These are phyloP conservation scores for Epirrhoe tristata DNA, from an alignment of 2,888 invertebrate genomes.

Conservation along the genomic window DNA sequence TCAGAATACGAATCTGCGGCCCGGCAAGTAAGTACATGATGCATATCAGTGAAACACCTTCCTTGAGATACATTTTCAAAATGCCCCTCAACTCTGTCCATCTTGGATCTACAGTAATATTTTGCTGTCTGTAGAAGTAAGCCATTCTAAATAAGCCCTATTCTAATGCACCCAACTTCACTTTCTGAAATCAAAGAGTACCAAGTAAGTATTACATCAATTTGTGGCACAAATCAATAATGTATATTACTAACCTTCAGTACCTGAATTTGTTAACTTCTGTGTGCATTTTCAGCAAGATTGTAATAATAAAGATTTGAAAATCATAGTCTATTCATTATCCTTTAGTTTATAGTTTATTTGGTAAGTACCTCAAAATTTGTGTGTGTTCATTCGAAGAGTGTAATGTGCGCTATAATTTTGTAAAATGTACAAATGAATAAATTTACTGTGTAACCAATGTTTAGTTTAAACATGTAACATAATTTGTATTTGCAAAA, in stretches of 20 bases:
- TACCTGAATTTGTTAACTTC: constrained; percentile 45
- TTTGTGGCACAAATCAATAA: constrained; percentile 1
- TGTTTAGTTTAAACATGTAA: too few species aligned
- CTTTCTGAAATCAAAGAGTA: not conserved
- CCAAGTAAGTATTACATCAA: not conserved
- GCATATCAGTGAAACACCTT: constrained; percentile 16
- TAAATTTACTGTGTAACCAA: not conserved
- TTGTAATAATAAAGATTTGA: constrained; percentile 41
- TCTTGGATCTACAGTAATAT: not conserved
- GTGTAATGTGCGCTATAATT: constrained; percentile 4
- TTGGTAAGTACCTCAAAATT: constrained; percentile 30
- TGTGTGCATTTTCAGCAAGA: constrained; percentile 46
- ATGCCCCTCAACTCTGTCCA: constrained; percentile 14
- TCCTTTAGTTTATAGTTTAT: constrained; percentile 28
- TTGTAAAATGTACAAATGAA: not conserved
- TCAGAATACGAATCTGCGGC: constrained; percentile 82
- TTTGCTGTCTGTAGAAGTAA: not conserved
- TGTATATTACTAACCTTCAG: not conserved
- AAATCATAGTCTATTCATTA: constrained; percentile 42
- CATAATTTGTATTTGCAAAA: not conserved
- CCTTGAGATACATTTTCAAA: constrained; percentile 24
- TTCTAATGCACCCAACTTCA: not conserved
- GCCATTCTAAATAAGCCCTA: not conserved
- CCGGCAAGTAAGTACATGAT: constrained; percentile 78
- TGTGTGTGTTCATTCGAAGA: not conserved